These are phyloP conservation scores for Apteryx mantelli DNA, from an alignment of 2,113 vertebrate genomes.

Conservation along the genomic window DNA sequence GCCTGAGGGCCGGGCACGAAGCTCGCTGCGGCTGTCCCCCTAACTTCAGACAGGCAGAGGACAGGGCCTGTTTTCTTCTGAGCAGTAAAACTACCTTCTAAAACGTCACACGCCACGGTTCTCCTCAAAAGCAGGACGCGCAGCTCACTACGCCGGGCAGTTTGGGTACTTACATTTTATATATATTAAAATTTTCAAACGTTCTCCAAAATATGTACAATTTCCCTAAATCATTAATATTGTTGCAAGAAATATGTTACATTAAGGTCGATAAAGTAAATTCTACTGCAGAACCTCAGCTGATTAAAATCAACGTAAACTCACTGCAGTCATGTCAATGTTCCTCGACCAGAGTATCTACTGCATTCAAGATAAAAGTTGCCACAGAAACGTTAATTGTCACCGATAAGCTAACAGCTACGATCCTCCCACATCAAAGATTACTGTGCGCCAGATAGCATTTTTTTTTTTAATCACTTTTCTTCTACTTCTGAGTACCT, in stretches of 20 bases:
- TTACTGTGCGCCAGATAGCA: not conserved
- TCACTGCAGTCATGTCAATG: not conserved
- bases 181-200: not conserved
- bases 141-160: not conserved
- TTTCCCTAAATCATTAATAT: not conserved
- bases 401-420: not conserved
- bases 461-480: not conserved
- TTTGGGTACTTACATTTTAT: not conserved
- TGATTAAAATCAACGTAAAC: not conserved
- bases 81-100: not conserved
- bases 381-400: not conserved
- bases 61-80: not conserved
- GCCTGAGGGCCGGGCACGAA: not conserved
- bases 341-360: not conserved
- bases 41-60: not conserved
- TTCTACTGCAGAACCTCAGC: not conserved
- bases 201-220: not conserved
- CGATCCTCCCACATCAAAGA: not conserved
- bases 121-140: not conserved
- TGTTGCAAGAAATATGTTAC: not conserved
- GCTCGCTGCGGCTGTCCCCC: not conserved
- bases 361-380: not conserved
- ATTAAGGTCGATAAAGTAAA: not conserved
- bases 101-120: not conserved
- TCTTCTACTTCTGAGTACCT: not conserved